Conservation (phyloP, 2,888 invertebrate species). For the Andricus quercusramuli region DNA sequence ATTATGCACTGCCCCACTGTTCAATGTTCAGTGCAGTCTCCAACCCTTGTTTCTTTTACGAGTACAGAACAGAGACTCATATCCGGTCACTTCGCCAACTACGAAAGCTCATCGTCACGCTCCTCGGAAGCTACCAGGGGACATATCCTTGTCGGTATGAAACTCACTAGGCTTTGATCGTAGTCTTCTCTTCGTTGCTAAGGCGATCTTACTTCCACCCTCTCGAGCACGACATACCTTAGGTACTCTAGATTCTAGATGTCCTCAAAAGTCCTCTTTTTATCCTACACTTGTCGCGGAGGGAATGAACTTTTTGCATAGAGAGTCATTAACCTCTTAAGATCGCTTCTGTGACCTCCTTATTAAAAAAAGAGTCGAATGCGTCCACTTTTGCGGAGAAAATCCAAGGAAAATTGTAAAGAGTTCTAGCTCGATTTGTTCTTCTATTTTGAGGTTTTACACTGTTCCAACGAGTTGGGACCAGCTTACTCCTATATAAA, state of each 20-base stretch:
- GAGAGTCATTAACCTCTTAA: slow-evolving; percentile 34
- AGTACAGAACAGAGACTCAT: slow-evolving; percentile 21
- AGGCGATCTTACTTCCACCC: slow-evolving; percentile 28
- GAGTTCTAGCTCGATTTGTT: neutral
- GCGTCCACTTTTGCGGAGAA: neutral
- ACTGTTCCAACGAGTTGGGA: no score
- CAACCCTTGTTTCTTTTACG: slow-evolving; percentile 25
- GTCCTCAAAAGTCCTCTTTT: slow-evolving; percentile 40
- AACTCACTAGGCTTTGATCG: slow-evolving; percentile 30
- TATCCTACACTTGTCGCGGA: slow-evolving; percentile 17
- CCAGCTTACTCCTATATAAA: no score
- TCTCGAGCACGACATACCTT: slow-evolving; percentile 20
- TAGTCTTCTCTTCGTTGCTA: slow-evolving; percentile 17
- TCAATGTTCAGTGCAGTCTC: neutral
- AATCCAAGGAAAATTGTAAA: neutral
- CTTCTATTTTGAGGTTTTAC: neutral
- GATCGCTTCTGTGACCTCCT: slow-evolving; percentile 8
- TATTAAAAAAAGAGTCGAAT: slow-evolving; percentile 2
- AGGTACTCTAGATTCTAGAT: slow-evolving; percentile 28
- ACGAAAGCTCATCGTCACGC: slow-evolving; percentile 16
- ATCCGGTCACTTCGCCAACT: slow-evolving; percentile 37
- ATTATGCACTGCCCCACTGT: neutral
- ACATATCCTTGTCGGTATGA: slow-evolving; percentile 30
- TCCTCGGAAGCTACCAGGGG: slow-evolving; percentile 36
- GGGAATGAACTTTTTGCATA: slow-evolving; percentile 28